These are phyloP conservation scores for Pseudomugil gertrudae DNA, from an alignment of 2,797 vertebrate genomes.

Conservation along the genomic window DNA sequence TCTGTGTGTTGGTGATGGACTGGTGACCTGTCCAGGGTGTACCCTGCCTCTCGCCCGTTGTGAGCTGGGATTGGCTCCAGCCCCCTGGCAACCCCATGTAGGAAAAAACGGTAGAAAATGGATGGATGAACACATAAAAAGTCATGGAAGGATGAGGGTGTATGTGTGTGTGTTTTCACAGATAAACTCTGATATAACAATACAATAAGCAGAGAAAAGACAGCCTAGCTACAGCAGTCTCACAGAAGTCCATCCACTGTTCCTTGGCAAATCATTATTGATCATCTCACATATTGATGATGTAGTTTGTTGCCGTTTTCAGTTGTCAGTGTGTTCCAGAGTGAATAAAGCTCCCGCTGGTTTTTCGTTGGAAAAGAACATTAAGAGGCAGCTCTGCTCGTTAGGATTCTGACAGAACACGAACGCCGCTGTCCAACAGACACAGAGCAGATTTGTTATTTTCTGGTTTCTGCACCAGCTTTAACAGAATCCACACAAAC, in stretches of 20 bases:
- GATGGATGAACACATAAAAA: no score
- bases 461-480: slow-evolving; percentile 42
- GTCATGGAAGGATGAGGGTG: no score
- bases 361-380: slow-evolving; percentile 20
- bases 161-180: not conserved
- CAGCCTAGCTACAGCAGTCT: slow-evolving; percentile 9
- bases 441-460: slow-evolving; percentile 46
- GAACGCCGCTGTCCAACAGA: slow-evolving; percentile 47
- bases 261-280: slow-evolving; percentile 34
- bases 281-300: slow-evolving; percentile 40
- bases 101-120: no score
- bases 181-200: not conserved
- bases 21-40: no score
- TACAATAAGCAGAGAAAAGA: slow-evolving; percentile 2
- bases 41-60: no score
- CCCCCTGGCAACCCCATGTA: no score
- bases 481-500: slow-evolving; percentile 55
- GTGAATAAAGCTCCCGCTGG: slow-evolving; percentile 25
- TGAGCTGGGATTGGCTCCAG: no score
- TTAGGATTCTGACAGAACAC: slow-evolving; percentile 50
- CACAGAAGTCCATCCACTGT: slow-evolving; percentile 5
- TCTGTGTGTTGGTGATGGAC: no score
- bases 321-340: slow-evolving; percentile 18
- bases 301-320: slow-evolving; percentile 25
- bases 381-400: slow-evolving; percentile 4